phyloP scores from a whole-genome alignment of 2,113 vertebrate genomes.

The Apistogramma diplotaenia region DNA sequence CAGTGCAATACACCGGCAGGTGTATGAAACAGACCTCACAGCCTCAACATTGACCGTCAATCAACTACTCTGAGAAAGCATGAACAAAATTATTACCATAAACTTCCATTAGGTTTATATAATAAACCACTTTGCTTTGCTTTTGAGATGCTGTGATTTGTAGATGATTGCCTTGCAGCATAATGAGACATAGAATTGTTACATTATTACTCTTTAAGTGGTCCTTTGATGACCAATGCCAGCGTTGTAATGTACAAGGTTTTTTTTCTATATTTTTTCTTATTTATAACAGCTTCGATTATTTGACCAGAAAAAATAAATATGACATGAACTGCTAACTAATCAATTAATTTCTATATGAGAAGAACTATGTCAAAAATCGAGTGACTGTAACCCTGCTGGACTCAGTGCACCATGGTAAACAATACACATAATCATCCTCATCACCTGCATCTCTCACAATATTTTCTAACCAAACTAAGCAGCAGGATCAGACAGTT shows the following conservation, averaged over 20 bases:
- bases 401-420: background rate
- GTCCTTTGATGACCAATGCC: too few relatives aligned
- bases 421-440: background rate
- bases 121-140: background rate
- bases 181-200: background rate
- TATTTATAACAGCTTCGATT: background rate
- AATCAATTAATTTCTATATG: background rate
- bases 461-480: constrained; percentile 13
- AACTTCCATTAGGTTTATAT: background rate
- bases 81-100: background rate
- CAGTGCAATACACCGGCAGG: background rate
- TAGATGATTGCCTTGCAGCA: background rate
- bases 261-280: background rate
- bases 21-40: background rate
- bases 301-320: background rate
- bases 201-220: background rate
- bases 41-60: background rate
- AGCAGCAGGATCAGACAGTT: background rate
- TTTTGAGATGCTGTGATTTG: background rate
- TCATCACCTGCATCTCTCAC: background rate
- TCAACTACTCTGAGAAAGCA: background rate
- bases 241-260: background rate
- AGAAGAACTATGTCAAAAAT: background rate
- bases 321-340: background rate
- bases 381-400: background rate